Percentiles rank a stretch among this genome's conserved stretches.
These are phyloP conservation scores for Pavo muticus DNA, from an alignment of 2,113 vertebrate species.

Conservation along the genomic window DNA sequence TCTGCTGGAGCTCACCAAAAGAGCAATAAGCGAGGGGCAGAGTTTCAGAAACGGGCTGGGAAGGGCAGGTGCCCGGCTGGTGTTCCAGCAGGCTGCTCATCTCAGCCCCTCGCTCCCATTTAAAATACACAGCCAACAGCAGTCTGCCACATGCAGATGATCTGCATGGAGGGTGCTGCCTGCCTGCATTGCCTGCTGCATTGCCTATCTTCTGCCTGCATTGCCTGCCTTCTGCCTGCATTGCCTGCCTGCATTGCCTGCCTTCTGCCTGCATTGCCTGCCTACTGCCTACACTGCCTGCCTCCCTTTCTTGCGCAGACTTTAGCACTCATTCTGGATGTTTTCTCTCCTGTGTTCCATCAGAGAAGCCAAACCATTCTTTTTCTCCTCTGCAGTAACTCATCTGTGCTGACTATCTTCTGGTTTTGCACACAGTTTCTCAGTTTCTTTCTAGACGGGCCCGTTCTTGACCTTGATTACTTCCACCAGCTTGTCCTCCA, in stretches of 20 bases:
- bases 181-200: too few relatives aligned
- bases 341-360: background rate
- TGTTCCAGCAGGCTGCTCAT: background rate
- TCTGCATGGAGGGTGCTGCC: background rate
- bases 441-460: background rate
- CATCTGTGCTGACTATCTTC: rapidly evolving
- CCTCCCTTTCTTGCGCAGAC: too few relatives aligned
- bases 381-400: too few relatives aligned
- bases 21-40: background rate
- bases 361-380: background rate
- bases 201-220: too few relatives aligned
- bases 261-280: too few relatives aligned
- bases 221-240: background rate
- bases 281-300: too few relatives aligned
- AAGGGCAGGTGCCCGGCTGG: background rate
- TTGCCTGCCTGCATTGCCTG: background rate
- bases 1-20: background rate
- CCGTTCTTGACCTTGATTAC: background rate
- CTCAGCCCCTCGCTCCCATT: background rate
- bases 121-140: background rate
- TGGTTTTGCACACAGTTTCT: background rate
- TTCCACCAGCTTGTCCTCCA: background rate
- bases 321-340: background rate
- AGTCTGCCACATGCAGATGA: background rate
- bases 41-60: background rate